Evolutionary conservation across 2,113 vertebrate genomes (phyloP).

Genomic region (Aleadryas rufinucha): DNA sequence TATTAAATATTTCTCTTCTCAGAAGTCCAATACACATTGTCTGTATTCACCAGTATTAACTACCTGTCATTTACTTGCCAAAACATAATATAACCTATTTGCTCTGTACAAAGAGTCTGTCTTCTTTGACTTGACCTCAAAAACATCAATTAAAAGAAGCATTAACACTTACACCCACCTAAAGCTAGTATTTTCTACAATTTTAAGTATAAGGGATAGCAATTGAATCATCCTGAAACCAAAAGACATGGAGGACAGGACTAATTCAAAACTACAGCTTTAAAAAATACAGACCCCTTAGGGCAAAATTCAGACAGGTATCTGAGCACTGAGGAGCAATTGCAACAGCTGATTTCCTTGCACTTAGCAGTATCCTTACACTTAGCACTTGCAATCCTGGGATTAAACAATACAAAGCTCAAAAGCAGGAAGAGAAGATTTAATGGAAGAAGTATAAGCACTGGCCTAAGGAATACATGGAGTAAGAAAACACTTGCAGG

Average conservation of each 20-base stretch:
- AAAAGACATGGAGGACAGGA: neutral
- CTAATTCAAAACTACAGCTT: neutral
- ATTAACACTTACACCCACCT: neutral
- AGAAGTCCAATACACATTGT: neutral
- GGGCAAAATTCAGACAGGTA: neutral
- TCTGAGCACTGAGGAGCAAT: neutral
- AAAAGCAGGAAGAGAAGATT: neutral
- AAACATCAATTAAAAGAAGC: neutral
- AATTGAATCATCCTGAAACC: neutral
- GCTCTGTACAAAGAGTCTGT: neutral
- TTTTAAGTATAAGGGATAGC: neutral
- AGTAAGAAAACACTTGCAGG: neutral
- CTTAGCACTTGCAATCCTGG: neutral
- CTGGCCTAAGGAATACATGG: neutral
- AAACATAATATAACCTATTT: neutral
- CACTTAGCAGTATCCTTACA: neutral
- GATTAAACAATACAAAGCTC: neutral
- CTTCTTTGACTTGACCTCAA: neutral
- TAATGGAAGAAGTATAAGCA: neutral
- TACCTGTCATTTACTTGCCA: neutral
- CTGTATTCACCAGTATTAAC: neutral
- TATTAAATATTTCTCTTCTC: neutral
- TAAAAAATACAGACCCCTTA: neutral
- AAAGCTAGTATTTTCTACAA: neutral
- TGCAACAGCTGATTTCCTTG: neutral